Evolutionary conservation across 2,888 invertebrate genomes (phyloP), one percentile per base, ranked within the genome.

Genomic region (Meloe dianella): DNA sequence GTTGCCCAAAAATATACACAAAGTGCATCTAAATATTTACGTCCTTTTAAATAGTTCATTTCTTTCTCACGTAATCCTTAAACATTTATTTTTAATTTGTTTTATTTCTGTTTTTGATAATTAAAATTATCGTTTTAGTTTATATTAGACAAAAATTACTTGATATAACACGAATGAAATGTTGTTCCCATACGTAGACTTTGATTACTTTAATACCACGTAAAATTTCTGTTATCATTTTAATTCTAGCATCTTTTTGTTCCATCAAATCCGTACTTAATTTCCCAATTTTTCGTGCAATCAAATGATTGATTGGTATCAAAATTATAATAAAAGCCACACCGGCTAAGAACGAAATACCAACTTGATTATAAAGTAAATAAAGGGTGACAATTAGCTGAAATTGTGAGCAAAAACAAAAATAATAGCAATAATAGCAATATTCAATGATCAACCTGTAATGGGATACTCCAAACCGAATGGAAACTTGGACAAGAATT

Each of bases 1-100:
- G 96, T 96, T 0, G 98, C 98, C 98, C 98, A 99, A 83, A 99
- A 93, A 82, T 96, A 98, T 14, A 99, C 98, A 84, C 98, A 99
- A 68, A 97, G 85, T 0, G 98, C 98, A 85, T 99, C 98, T 73
- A 99, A 84, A 84, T 98, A 98, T 86, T 99, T 98, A 68, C 97
- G 88, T 9, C 92, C 91, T 73, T 91, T 91, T 66, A 97, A 84
- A 81, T 91, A 92, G 65, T 89, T 88, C 60, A 97, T 81, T 85
- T 97, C 97, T 56, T 86, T 85, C 22, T 85, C 85, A 59, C 94
- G 88, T 20, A 89, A 84, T 73, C 87, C 92, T 92, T 77, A 61
- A 82, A 80, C 29, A 30, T n/a, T 24, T 57, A 54, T 60, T 57
- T 29, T 63, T 47, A 63, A 60, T 60, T 30, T n/a, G n/a, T n/a